Conservation (phyloP, 1,140 invertebrate genomes). For the Brachionus angularis region DNA sequence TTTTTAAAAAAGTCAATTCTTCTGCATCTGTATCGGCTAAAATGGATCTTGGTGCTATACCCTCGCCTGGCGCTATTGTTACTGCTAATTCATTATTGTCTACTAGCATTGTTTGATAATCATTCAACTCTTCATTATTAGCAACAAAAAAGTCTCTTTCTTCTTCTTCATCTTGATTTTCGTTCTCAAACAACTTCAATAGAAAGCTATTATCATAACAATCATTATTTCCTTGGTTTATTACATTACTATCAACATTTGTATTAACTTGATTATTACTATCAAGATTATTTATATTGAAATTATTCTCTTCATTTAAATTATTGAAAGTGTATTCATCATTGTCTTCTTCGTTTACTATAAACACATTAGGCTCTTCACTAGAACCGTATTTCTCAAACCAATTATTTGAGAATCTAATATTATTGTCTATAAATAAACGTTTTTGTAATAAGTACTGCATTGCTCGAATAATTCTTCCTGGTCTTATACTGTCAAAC, state of each 20-base stretch:
- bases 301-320: too few species aligned
- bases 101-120: neutral
- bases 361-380: neutral
- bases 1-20: constrained; percentile 7
- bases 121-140: neutral
- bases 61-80: constrained; percentile 9
- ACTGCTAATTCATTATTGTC: neutral
- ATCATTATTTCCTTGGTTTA: too few species aligned
- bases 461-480: neutral
- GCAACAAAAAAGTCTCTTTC: too few species aligned
- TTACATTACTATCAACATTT: too few species aligned
- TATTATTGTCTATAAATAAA: neutral
- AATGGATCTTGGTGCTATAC: neutral
- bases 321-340: too few species aligned
- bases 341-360: constrained; percentile 7
- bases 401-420: neutral
- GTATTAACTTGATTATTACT: too few species aligned
- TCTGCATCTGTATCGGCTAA: neutral
- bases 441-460: neutral
- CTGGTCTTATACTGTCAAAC: neutral
- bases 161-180: neutral
- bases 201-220: too few species aligned
- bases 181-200: neutral
- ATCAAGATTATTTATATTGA: too few species aligned
- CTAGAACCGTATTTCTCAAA: neutral